Conservation (phyloP, 2,888 invertebrate genomes). For the Galeopsomyia nigrocyanea region DNA sequence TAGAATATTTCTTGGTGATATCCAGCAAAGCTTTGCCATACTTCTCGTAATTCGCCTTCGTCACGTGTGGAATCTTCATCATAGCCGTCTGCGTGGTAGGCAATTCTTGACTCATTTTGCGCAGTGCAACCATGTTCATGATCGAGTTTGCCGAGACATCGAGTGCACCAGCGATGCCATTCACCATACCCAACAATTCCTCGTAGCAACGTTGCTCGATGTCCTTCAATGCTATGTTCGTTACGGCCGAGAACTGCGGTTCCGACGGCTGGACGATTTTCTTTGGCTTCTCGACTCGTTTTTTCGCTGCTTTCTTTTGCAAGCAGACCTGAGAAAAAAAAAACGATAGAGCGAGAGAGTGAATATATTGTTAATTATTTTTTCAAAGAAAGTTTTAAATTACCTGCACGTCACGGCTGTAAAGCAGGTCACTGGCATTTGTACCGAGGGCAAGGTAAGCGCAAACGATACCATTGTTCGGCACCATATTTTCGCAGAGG, state of each 20-base stretch:
- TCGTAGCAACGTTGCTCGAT: slow-evolving; percentile 73
- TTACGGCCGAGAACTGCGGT: slow-evolving; percentile 7
- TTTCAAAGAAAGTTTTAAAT: background rate
- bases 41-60: slow-evolving; percentile 87
- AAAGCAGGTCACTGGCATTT: slow-evolving; percentile 74
- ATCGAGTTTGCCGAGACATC: slow-evolving; percentile 72
- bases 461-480: slow-evolving; percentile 84
- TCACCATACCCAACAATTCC: slow-evolving; percentile 71
- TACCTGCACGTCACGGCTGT: slow-evolving; percentile 68
- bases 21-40: slow-evolving; percentile 83
- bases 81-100: slow-evolving; percentile 83
- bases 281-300: background rate
- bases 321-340: slow-evolving; percentile 26
- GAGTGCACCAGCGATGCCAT: slow-evolving; percentile 70
- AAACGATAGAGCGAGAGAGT: too few species aligned
- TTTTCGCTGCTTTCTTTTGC: slow-evolving; percentile 10
- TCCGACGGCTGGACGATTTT: background rate
- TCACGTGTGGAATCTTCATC: slow-evolving; percentile 87
- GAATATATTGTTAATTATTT: too few species aligned
- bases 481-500: slow-evolving; percentile 81
- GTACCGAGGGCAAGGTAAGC: slow-evolving; percentile 86
- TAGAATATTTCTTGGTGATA: slow-evolving; percentile 81
- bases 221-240: slow-evolving; percentile 51
- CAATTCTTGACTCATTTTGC: slow-evolving; percentile 82
- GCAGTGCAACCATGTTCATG: slow-evolving; percentile 70